Evolutionary conservation across 2,888 invertebrate genomes (phyloP), one percentile per base, ranked within the genome.

Genomic region (Tortricodes alternella): DNA sequence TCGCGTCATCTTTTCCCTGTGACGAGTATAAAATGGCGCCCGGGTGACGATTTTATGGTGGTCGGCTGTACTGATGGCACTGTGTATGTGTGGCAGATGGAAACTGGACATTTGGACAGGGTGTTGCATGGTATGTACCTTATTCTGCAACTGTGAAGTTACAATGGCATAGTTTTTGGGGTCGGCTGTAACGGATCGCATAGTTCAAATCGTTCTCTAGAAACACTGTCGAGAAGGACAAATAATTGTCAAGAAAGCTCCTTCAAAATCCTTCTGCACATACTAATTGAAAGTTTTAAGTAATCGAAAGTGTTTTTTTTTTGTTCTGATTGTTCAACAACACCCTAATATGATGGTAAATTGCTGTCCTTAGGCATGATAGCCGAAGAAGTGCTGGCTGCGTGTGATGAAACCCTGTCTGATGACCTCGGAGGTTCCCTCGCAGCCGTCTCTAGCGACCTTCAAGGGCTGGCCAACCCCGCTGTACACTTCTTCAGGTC

Each of bases 1-100:
- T 95, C 96, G 0, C 93, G 98, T 13, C 99, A 99, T 83, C 92
- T 99, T 32, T 99, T 98, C 83, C 99, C 99, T 0, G 97, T 99
- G 18, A 95, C 97, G 18, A 95, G 95, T 23, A 98, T 99, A 66
- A 98, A 98, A 80, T 99, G 98, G 98, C 92, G 98, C 37, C 98
- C 99, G 0, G 92, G 98, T 1, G 99, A 99, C 76, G 99, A 99
- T 83, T 99, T 99, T 78, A 96, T 99, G 93, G 96, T 99, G 64
- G 97, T 99, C 13, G 98, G 97, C 0, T 98, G 98, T 81, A 96
- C 97, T 5, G 99, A 99, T 83, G 98, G 99, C 1, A 97, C 98
- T 0, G 98, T 99, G 1, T 99, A 98, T 83, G 98, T 99, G 0
- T 99, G 99, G 99, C 99, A 99, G 92, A 99, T 99, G 98, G 99